Conservation (phyloP, 1,140 invertebrate species). For the Schlechtendalia chinensis region DNA sequence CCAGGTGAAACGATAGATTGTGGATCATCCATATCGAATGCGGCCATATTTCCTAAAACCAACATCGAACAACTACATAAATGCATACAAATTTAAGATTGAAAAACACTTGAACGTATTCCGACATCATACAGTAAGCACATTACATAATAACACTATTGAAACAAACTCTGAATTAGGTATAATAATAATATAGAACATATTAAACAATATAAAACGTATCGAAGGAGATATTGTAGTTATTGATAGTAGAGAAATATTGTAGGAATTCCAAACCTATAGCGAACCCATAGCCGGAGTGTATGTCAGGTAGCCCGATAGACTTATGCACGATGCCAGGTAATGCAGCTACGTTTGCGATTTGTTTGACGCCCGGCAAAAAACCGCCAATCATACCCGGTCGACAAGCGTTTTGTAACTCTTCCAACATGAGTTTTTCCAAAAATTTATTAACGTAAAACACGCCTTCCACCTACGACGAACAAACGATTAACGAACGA, state of each 20-base stretch:
- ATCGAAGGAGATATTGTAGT: too few species aligned
- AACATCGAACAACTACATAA: conserved; percentile 51
- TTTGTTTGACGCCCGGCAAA: conserved; percentile 98
- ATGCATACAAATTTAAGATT: background rate
- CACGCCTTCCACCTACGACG: conserved; percentile 84
- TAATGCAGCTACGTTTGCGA: conserved; percentile 97
- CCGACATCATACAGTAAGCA: too few species aligned
- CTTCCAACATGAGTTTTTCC: conserved; percentile 97
- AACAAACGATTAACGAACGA: background rate
- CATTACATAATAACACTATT: too few species aligned
- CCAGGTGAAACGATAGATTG: conserved; percentile 95
- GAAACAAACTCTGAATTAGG: too few species aligned
- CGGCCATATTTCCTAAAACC: conserved; percentile 92
- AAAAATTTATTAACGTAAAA: conserved; percentile 95
- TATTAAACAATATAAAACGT: too few species aligned
- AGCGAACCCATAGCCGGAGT: conserved; percentile 98
- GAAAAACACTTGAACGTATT: background rate
- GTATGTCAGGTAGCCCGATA: conserved; percentile 94
- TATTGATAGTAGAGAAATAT: too few species aligned
- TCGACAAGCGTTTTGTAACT: conserved; percentile 84
- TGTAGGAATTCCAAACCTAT: conserved; percentile 63
- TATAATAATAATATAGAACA: too few species aligned
- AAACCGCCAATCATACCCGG: conserved; percentile 91
- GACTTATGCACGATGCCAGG: conserved; percentile 93
- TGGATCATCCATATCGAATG: conserved; percentile 94